Conservation (phyloP, 2,113 vertebrate species). For the Semicossyphus pulcher region DNA sequence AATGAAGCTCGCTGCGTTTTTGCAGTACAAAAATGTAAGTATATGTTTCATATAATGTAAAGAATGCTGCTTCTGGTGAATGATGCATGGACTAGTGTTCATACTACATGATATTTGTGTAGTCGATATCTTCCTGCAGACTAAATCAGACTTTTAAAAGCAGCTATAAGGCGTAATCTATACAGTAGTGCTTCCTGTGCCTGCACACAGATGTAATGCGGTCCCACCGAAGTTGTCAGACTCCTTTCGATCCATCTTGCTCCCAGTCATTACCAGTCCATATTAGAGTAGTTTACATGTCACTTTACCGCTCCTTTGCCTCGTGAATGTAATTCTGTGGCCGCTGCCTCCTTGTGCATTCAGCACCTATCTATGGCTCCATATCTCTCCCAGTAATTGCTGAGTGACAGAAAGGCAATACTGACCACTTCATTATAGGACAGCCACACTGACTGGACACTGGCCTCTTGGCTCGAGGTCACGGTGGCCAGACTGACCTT, state of each 20-base stretch:
- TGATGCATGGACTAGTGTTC: too few relatives aligned
- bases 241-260: constrained; percentile 74
- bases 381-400: constrained; percentile 84
- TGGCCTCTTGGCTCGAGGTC: constrained; percentile 78
- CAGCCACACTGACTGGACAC: constrained; percentile 86
- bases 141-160: constrained; percentile 20
- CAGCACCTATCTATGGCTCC: constrained; percentile 81
- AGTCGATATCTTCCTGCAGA: not conserved
- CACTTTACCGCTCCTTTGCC: constrained; percentile 77
- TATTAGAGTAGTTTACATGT: constrained; percentile 82
- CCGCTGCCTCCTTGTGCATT: constrained; percentile 86
- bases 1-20: not conserved
- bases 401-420: constrained; percentile 98
- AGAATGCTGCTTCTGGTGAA: not conserved
- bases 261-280: constrained; percentile 75
- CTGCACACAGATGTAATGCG: constrained; percentile 36
- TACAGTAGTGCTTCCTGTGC: constrained; percentile 20
- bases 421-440: constrained; percentile 93
- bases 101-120: not conserved
- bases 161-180: not conserved
- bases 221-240: constrained; percentile 60
- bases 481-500: constrained; percentile 87
- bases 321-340: constrained; percentile 80
- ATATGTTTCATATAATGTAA: too few relatives aligned
- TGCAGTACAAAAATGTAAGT: too few relatives aligned